A percentile compares a stretch with the other conserved stretches of the same genome.
Conservation (phyloP, 2,113 vertebrate species). For the Coregonus clupeaformis region DNA sequence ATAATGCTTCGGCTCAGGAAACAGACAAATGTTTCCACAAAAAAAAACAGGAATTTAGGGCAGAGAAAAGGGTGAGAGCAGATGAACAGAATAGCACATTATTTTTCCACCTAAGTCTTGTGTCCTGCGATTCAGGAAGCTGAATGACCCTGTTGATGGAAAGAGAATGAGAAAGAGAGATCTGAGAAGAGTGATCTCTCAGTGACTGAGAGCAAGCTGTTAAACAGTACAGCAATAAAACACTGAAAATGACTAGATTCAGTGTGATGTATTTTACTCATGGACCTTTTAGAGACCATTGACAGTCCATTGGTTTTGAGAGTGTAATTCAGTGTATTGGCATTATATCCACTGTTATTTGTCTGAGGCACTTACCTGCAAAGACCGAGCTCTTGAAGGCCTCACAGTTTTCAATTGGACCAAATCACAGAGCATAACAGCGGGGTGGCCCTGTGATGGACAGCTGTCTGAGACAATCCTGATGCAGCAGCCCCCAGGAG, state of each 20-base stretch:
- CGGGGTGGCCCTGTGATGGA: conserved; percentile 20
- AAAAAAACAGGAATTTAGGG: conserved; percentile 39
- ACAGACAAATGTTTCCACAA: conserved; percentile 33
- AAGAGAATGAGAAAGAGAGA: not conserved
- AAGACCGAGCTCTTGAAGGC: conserved; percentile 6
- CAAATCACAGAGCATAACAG: conserved; percentile 10
- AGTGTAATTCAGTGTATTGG: too few species aligned
- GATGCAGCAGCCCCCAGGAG: conserved; percentile 21
- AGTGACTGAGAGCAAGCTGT: not conserved
- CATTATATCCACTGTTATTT: not conserved
- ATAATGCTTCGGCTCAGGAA: conserved; percentile 26
- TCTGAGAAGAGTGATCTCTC: not conserved
- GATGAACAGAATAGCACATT: conserved; percentile 12
- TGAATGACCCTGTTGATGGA: conserved; percentile 21
- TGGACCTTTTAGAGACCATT: too few species aligned
- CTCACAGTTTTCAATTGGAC: conserved; percentile 1
- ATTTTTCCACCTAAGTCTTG: not conserved
- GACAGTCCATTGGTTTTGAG: too few species aligned
- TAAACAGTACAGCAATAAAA: not conserved
- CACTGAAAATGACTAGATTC: not conserved
- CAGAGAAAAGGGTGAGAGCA: conserved; percentile 29
- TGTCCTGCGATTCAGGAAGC: conserved; percentile 50
- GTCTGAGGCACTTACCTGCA: conserved; percentile 24
- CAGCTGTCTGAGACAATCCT: conserved; percentile 20
- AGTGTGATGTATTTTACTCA: too few species aligned